phyloP scores from a whole-genome alignment of 2,113 vertebrate genomes.

The Petromus typicus region DNA sequence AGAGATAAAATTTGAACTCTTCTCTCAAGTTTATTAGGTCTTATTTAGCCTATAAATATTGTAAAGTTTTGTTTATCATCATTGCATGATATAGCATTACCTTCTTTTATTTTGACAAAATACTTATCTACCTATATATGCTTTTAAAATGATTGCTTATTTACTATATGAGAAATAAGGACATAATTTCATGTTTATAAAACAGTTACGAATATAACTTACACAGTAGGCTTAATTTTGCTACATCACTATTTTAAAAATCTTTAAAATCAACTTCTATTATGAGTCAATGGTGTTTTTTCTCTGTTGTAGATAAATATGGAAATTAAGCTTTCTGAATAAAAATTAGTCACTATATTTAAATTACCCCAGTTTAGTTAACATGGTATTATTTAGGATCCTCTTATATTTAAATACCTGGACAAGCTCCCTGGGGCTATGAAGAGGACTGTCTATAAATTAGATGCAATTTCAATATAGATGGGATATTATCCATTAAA shows the following conservation, averaged over 20 bases:
- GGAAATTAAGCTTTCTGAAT: slow-evolving; percentile 13
- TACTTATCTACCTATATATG: not conserved
- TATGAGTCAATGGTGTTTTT: not conserved
- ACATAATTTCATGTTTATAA: slow-evolving; percentile 9
- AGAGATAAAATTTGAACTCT: not conserved
- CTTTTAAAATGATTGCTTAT: slow-evolving; percentile 52
- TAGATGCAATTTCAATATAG: not conserved
- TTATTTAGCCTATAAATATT: not conserved
- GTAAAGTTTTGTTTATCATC: slow-evolving; percentile 12
- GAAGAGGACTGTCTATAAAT: not conserved
- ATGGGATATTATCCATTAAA: not conserved
- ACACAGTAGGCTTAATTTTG: not conserved
- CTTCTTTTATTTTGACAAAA: slow-evolving; percentile 57
- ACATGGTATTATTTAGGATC: not conserved
- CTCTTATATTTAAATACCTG: not conserved
- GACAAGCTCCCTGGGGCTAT: not conserved
- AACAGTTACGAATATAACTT: not conserved
- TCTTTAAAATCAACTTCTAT: not conserved
- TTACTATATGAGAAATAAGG: not conserved
- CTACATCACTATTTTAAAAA: not conserved
- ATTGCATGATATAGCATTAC: slow-evolving; percentile 2
- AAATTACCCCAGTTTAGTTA: not conserved
- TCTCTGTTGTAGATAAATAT: not conserved
- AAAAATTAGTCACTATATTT: not conserved
- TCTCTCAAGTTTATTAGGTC: not conserved